Percentiles rank a stretch among this genome's conserved stretches.
These are phyloP conservation scores for Chloroclysta siterata DNA, from an alignment of 2,888 invertebrate species.

Conservation along the genomic window DNA sequence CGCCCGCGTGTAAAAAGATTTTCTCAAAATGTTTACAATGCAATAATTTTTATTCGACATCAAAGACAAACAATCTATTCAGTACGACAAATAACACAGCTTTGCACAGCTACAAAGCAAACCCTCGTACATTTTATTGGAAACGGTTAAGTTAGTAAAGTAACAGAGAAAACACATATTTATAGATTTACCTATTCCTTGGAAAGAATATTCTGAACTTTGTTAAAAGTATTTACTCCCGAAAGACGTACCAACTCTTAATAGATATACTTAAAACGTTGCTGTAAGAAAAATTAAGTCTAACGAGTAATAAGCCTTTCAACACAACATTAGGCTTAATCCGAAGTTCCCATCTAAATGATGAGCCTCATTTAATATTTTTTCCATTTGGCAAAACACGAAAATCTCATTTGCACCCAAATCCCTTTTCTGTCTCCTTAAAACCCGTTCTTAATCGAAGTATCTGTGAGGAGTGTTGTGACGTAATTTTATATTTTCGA, in stretches of 20 bases:
- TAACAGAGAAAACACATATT: too few relatives aligned
- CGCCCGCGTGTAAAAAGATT: conserved; percentile 79
- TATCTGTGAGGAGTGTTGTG: conserved; percentile 51
- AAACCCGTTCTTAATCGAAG: conserved; percentile 55
- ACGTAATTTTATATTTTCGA: conserved; percentile 60
- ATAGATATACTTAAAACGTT: background rate
- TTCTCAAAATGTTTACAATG: conserved; percentile 78
- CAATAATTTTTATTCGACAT: conserved; percentile 71
- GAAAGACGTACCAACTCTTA: too few relatives aligned
- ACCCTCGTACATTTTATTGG: conserved; percentile 11
- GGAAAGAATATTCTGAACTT: too few relatives aligned
- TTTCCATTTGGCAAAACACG: conserved; percentile 50
- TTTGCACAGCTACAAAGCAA: conserved; percentile 28
- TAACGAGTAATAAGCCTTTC: conserved; percentile 7
- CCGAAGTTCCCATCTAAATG: conserved; percentile 19
- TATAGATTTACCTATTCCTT: too few relatives aligned
- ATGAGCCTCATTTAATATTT: conserved; percentile 33
- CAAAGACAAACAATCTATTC: conserved; percentile 53
- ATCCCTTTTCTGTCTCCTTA: conserved; percentile 53
- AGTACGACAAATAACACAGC: conserved; percentile 30
- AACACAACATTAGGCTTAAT: conserved; percentile 11
- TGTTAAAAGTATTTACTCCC: too few relatives aligned
- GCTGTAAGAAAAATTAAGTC: background rate
- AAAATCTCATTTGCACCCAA: conserved; percentile 55
- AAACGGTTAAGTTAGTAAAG: background rate